Conservation (phyloP, 2,797 vertebrate species). For the Siniperca scherzeri region DNA sequence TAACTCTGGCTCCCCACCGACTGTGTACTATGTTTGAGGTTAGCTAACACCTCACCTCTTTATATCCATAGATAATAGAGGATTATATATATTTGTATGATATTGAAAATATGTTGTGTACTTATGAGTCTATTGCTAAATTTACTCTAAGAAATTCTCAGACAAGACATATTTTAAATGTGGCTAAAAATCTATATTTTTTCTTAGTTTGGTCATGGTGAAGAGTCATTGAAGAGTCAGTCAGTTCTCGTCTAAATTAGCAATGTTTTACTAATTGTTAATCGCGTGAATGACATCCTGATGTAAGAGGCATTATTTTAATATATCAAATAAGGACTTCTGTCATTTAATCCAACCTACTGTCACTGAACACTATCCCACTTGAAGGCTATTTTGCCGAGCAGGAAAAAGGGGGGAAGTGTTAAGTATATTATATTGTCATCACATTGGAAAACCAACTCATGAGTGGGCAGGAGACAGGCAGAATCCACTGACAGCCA, state of each 20-base stretch:
- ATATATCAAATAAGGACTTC: not conserved
- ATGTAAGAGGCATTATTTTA: not conserved
- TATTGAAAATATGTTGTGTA: constrained; percentile 64
- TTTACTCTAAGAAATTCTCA: constrained; percentile 42
- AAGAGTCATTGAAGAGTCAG: not conserved
- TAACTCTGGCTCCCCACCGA: constrained; percentile 52
- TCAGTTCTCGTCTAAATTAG: constrained; percentile 11
- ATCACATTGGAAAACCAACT: not conserved
- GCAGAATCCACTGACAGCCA: not conserved
- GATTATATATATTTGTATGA: constrained; percentile 76
- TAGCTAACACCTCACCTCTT: constrained; percentile 62
- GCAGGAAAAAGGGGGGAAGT: not conserved
- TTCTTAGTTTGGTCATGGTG: constrained; percentile 12
- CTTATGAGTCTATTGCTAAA: constrained; percentile 46
- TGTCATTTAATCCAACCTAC: not conserved
- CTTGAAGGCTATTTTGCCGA: not conserved
- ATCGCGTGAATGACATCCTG: not conserved
- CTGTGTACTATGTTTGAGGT: constrained; percentile 64
- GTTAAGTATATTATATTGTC: not conserved
- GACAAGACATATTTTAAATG: constrained; percentile 75
- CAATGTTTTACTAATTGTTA: constrained; percentile 4
- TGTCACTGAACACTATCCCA: not conserved
- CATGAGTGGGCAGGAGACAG: not conserved
- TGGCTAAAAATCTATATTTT: constrained; percentile 60
- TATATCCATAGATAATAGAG: constrained; percentile 75